Percentiles rank a stretch among this genome's conserved stretches.
Evolutionary conservation across 2,797 vertebrate genomes (phyloP).

Genomic region (Sebastes flavidus): DNA sequence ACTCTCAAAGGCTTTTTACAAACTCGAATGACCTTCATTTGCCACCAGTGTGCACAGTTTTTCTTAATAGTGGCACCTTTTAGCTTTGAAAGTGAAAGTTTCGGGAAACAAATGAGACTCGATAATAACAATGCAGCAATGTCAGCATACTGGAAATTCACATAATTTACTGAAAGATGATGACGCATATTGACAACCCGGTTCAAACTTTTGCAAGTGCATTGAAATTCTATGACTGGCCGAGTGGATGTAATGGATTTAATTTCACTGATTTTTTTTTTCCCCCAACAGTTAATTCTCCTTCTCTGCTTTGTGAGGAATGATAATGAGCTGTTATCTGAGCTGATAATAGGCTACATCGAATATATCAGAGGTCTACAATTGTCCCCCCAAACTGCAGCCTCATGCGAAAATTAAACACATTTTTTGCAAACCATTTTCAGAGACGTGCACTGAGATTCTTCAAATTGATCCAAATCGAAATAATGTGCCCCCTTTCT

Average conservation of each 20-base stretch:
- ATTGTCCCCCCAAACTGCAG: slow-evolving; percentile 9
- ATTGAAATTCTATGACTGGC: slow-evolving; percentile 46
- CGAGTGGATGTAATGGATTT: slow-evolving; percentile 33
- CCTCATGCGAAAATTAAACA: neutral
- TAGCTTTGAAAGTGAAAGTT: neutral
- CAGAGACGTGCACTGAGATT: neutral
- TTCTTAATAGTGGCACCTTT: neutral
- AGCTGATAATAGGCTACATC: slow-evolving; percentile 27
- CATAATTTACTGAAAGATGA: slow-evolving; percentile 19
- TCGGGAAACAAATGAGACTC: slow-evolving; percentile 5
- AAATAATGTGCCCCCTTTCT: neutral
- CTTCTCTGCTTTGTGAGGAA: slow-evolving; percentile 18
- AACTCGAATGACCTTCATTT: slow-evolving; percentile 24
- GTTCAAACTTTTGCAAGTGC: slow-evolving; percentile 27
- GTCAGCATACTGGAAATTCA: slow-evolving; percentile 1
- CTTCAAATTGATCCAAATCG: neutral
- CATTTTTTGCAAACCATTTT: neutral
- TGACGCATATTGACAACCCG: slow-evolving; percentile 18
- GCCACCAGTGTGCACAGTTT: neutral
- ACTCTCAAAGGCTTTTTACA: slow-evolving; percentile 24
- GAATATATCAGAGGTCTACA: slow-evolving; percentile 27
- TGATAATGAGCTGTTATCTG: slow-evolving; percentile 19
- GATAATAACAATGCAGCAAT: neutral
- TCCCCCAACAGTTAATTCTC: slow-evolving; percentile 10
- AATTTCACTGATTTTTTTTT: slow-evolving; percentile 12